Conservation (phyloP, 2,113 vertebrate genomes). For the Cariama cristata region DNA sequence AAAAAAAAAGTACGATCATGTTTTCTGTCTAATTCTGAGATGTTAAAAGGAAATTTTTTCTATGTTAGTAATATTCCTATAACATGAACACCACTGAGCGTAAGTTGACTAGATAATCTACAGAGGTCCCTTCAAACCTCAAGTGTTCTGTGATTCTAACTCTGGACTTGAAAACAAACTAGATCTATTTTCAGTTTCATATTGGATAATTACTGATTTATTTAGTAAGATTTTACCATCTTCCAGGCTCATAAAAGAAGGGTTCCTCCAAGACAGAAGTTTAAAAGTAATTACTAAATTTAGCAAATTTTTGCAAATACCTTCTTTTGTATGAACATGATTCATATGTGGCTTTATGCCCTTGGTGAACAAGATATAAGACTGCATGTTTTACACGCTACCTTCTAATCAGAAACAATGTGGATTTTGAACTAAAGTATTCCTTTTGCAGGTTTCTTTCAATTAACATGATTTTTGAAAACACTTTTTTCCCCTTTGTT, state of each 20-base stretch:
- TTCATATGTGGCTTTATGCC: background rate
- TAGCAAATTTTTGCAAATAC: background rate
- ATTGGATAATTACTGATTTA: background rate
- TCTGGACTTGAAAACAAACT: background rate
- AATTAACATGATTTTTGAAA: background rate
- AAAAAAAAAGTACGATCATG: rapidly evolving
- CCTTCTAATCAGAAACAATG: background rate
- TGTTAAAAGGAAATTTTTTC: background rate
- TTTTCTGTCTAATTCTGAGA: background rate
- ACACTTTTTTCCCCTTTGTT: background rate
- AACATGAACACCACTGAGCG: background rate
- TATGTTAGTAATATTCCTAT: background rate
- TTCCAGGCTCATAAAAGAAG: background rate
- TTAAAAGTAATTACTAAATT: background rate
- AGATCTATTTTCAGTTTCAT: background rate
- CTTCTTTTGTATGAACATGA: background rate
- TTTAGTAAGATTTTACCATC: background rate
- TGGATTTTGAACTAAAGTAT: background rate
- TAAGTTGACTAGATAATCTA: background rate
- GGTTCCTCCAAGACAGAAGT: background rate
- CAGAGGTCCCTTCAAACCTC: background rate
- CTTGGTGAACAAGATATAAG: background rate
- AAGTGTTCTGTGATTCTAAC: background rate
- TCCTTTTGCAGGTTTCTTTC: background rate
- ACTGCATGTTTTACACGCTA: background rate